Conservation (phyloP, 2,797 vertebrate genomes). For the Coranthus polyacanthus region DNA sequence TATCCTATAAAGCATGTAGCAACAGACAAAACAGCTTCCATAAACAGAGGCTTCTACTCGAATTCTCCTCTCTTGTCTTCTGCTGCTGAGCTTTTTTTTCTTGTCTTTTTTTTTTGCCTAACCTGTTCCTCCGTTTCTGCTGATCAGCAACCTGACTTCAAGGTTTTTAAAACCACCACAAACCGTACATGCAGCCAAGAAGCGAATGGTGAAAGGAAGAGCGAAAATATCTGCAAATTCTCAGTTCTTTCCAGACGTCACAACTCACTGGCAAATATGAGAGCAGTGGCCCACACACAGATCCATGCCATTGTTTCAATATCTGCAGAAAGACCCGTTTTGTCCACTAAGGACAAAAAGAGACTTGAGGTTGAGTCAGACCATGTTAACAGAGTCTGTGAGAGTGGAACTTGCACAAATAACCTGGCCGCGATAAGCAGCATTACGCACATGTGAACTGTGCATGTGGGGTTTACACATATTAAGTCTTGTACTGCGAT, state of each 20-base stretch:
- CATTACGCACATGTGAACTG: slow-evolving; percentile 30
- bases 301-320: slow-evolving; percentile 62
- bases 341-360: slow-evolving; percentile 59
- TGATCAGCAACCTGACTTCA: slow-evolving; percentile 70
- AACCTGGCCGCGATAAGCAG: slow-evolving; percentile 41
- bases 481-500: slow-evolving; percentile 33
- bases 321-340: slow-evolving; percentile 65
- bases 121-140: slow-evolving; percentile 59
- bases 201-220: slow-evolving; percentile 41
- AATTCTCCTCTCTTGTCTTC: slow-evolving; percentile 11
- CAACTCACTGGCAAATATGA: slow-evolving; percentile 59
- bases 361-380: slow-evolving; percentile 52
- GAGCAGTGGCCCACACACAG: slow-evolving; percentile 57
- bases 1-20: slow-evolving; percentile 23
- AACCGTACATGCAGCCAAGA: slow-evolving; percentile 62
- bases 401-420: slow-evolving; percentile 60
- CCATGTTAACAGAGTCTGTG: slow-evolving; percentile 51
- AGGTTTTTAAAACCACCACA: slow-evolving; percentile 61
- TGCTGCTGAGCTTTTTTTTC: slow-evolving; percentile 31
- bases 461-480: slow-evolving; percentile 27
- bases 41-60: slow-evolving; percentile 25
- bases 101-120: too few relatives aligned
- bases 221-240: slow-evolving; percentile 66
- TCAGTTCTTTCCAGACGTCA: slow-evolving; percentile 74
- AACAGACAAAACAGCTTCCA: slow-evolving; percentile 37